Percentiles rank a stretch among this genome's conserved stretches.
Evolutionary conservation across 92 coral and sea anemone genomes (phyloP).

Genomic region (Zoanthus sociatus): DNA sequence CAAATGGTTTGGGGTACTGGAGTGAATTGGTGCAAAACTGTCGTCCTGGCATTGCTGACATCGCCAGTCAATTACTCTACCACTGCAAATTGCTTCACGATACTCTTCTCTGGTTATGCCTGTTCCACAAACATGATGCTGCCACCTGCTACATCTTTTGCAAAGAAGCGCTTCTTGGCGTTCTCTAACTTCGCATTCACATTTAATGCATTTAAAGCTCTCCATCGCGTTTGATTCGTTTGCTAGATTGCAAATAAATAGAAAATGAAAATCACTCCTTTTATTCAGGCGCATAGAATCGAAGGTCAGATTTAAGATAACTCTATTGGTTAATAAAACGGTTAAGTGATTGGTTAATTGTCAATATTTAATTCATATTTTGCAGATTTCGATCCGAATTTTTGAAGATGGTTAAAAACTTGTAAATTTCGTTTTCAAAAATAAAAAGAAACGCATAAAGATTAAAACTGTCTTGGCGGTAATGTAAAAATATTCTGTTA

Average conservation of each 20-base stretch:
- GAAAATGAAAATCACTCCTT: not conserved
- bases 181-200: not conserved
- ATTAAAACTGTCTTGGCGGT: too few species aligned
- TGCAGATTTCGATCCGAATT: too few species aligned
- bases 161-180: not conserved
- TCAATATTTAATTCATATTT: too few species aligned
- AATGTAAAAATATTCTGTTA: too few species aligned
- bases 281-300: too few species aligned
- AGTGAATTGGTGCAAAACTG: not conserved
- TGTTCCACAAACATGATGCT: conserved; percentile 8
- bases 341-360: too few species aligned
- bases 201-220: not conserved
- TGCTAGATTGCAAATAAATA: conserved; percentile 1
- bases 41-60: not conserved
- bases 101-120: not conserved
- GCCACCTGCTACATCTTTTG: not conserved
- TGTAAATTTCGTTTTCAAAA: too few species aligned
- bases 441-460: too few species aligned
- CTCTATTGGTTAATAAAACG: too few species aligned
- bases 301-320: too few species aligned
- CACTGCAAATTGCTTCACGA: not conserved
- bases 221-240: not conserved
- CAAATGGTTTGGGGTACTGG: not conserved
- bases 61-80: not conserved
- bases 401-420: too few species aligned